Base-by-base conservation (phyloP, 2,113 vertebrate species). In the Cromileptes altivelis region DNA sequence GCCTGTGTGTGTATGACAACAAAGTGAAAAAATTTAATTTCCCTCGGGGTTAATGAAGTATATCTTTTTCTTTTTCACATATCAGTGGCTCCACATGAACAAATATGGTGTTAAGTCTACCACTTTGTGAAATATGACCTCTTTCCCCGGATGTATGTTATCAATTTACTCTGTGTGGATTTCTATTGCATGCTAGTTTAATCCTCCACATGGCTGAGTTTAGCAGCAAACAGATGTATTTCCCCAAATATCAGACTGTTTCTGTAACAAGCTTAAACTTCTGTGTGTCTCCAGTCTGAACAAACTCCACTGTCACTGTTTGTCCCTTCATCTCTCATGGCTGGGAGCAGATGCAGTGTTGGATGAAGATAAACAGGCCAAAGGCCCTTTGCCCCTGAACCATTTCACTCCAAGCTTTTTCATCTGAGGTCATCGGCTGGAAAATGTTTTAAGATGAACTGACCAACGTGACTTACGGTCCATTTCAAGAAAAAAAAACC, bases 311-410 rank as follows among this genome's bases (percentile, higher is more conserved):
- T 61, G 19, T 19, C 60, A 52, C 30, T 63, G 33, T 70, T 61
- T 11, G 50, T 37, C 6, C 4, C 33, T 67, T 75, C 45, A 67
- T 78, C 67, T 47, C 27, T 50, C 33, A 55, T 13, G 45, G 56
- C 56, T 64, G 25, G 14, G 18, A 80, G 50, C 30, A 75, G 49
- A 85, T 61, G 23, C 1, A 18, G 17, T 68, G 30, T 45, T 27
- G 42, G 19, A 55, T 19, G 58, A 85, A 30, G 62, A 33, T 71
- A 55, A 80, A 76, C 42, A 73, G 45, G 4, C n/a, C 3, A 11
- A 25, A 23, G n/a, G 50, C 53, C 25, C 6, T 27, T 18, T 6
- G 15, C 4, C 6, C 30, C 2, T 11, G 5, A 58, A 49, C 17
- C 8, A 56, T 33, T 49, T 62, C 14, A 56, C 8, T 27, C 27